Conservation (phyloP, 2,113 vertebrate species). For the Glaucomys volans region DNA sequence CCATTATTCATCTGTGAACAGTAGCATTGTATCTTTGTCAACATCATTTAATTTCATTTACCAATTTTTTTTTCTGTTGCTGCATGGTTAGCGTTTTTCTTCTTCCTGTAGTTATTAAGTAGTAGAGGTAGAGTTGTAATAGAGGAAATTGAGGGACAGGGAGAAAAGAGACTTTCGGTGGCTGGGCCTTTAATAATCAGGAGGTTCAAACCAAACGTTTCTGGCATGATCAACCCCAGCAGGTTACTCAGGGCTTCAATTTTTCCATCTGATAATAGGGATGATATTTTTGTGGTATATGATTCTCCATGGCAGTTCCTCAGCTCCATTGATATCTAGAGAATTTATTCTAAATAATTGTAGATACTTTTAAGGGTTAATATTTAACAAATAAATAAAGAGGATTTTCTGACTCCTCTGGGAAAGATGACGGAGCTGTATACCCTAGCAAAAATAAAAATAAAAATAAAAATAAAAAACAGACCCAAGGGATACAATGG, state of each 20-base stretch:
- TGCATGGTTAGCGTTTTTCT: slow-evolving; percentile 14
- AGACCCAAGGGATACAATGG: background rate
- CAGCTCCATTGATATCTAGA: background rate
- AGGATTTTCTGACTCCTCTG: background rate
- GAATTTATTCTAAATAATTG: slow-evolving; percentile 25
- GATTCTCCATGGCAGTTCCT: background rate
- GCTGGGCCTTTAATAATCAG: background rate
- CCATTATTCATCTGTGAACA: background rate
- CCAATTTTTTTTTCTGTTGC: slow-evolving; percentile 34
- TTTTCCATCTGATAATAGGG: background rate
- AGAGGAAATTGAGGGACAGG: background rate
- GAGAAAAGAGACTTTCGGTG: background rate
- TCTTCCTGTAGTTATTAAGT: background rate
- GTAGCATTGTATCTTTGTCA: background rate
- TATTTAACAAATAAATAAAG: slow-evolving; percentile 52
- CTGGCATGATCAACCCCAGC: background rate
- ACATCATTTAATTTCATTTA: background rate
- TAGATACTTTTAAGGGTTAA: background rate
- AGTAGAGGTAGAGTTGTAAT: background rate
- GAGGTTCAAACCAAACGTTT: background rate
- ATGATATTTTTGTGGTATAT: background rate
- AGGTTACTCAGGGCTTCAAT: background rate
- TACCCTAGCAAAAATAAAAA: background rate
- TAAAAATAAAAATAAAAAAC: background rate
- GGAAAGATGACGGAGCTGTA: background rate